Evolutionary conservation across 1,140 invertebrate species (phyloP), one percentile per base, ranked within the genome.

Genomic region (Orius insidiosus): DNA sequence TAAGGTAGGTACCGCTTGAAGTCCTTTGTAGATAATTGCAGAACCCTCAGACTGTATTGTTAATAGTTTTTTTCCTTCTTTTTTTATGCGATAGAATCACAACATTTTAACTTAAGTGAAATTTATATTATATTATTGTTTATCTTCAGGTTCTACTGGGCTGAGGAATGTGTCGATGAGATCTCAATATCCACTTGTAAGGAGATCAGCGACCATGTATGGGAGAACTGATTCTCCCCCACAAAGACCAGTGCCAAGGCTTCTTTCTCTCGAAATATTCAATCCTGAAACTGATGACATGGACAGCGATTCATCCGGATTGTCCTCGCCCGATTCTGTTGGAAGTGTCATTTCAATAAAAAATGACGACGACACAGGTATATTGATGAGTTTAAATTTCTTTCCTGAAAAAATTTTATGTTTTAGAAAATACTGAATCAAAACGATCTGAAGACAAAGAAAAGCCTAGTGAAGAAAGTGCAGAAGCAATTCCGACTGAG

Each of bases 281-380:
- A 89, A 90, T 64, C 86, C 85, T 1, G 85, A 86, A 56, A 86
- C 78, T 5, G 86, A 90, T 59, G 86, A 90, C 55, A 70, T 86
- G 60, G 86, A 89, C 57, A 87, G 82, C 54, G 85, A 89, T 59
- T 86, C 82, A 1, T 84, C 80, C 52, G 82, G 82, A 13, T 75
- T 82, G 2, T 86, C 83, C 0, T 87, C 85, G 0, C 85, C 85
- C 2, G 82, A 88, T 57, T 88, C 85, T 2, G 74, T 80, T 1
- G 81, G 83, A 49, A 85, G 81, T 55, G 82, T 87, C 2, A 84
- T 87, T 39, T 85, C 78, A 55, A 80, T 67, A 5, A 48, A 56
- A 30, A 52, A 54, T 42, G 55, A 56, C 15, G 55, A 56, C 5
- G 51, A 54, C 14, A 30, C 46, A 16, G 18, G 15, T 16, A 16